Evolutionary conservation across 2,113 vertebrate genomes (phyloP).

Genomic region (Ochotona princeps): DNA sequence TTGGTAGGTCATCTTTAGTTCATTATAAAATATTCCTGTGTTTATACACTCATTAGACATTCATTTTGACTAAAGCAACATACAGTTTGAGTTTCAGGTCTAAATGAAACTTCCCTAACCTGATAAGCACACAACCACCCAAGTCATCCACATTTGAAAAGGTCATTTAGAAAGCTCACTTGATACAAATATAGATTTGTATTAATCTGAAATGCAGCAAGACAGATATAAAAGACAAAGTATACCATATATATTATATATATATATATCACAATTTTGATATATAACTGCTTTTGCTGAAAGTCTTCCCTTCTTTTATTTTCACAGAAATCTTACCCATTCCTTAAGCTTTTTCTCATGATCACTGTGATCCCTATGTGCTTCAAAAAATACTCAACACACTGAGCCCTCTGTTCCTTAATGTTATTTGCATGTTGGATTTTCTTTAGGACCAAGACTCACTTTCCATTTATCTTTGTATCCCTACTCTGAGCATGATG

Average conservation of each 20-base stretch:
- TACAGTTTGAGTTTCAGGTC: neutral
- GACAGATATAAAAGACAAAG: no score
- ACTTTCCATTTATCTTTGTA: neutral
- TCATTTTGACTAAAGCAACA: neutral
- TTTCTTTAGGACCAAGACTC: neutral
- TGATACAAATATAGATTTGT: no score
- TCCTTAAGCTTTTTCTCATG: neutral
- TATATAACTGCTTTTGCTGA: neutral
- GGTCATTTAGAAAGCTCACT: neutral
- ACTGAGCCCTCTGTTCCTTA: neutral
- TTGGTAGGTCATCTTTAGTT: neutral
- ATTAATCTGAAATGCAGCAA: no score
- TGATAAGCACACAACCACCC: neutral
- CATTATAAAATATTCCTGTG: neutral
- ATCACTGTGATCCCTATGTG: neutral
- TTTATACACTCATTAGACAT: neutral
- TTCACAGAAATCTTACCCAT: neutral
- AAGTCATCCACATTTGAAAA: neutral
- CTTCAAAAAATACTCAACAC: neutral
- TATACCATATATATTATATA: no score
- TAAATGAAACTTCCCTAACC: neutral
- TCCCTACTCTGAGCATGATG: neutral
- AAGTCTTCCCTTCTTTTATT: no score
- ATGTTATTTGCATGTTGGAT: neutral
- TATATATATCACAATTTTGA: no score